Percentiles rank a stretch among this genome's conserved stretches.
phyloP scores from a whole-genome alignment of 2,113 vertebrate genomes.

The Forbesichthys papilliferus region DNA sequence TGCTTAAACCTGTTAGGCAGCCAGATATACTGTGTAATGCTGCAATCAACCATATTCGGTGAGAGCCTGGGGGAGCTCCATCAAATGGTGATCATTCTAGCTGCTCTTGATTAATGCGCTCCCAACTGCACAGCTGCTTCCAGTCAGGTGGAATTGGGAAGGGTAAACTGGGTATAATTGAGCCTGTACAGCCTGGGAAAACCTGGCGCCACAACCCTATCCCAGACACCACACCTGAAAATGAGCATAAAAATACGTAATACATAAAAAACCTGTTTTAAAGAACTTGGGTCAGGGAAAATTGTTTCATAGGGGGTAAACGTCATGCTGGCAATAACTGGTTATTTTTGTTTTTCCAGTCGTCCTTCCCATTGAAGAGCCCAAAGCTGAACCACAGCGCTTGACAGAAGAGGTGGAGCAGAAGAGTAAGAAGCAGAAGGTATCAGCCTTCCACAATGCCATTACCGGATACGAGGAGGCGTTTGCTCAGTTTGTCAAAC shows the following conservation, averaged over 20 bases:
- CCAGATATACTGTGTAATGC: no score
- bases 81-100: neutral
- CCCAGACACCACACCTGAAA: no score
- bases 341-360: neutral
- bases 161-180: neutral
- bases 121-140: neutral
- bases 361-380: slow-evolving; percentile 11
- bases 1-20: no score
- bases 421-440: slow-evolving; percentile 65
- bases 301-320: no score
- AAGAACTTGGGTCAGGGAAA: no score
- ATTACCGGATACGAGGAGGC: slow-evolving; percentile 81
- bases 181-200: neutral
- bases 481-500: slow-evolving; percentile 79
- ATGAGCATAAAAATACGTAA: no score
- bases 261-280: no score
- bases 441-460: slow-evolving; percentile 5
- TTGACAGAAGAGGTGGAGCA: slow-evolving; percentile 53
- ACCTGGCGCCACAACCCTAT: no score
- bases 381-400: slow-evolving; percentile 29
- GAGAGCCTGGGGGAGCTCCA: neutral
- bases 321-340: neutral
- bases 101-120: neutral
- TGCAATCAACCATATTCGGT: neutral
- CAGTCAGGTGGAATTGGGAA: neutral